Evolutionary conservation across 2,888 invertebrate genomes (phyloP).

Genomic region (Caenorhabditis virilis): DNA sequence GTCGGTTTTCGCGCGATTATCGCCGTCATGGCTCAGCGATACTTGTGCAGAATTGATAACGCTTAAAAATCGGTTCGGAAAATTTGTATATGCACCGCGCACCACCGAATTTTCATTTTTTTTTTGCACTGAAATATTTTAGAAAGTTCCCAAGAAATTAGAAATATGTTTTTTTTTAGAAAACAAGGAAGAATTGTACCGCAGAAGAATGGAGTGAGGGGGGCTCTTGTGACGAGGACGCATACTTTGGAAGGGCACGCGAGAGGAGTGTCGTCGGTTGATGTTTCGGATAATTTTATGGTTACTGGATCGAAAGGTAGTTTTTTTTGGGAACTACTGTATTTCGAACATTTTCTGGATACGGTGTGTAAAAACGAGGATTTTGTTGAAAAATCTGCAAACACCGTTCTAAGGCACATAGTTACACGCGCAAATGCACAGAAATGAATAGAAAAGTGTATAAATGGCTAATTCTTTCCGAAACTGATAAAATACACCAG

Average conservation of each 20-base stretch:
- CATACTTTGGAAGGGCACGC: conserved; percentile 85
- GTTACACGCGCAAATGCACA: too few relatives aligned
- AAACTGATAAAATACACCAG: too few relatives aligned
- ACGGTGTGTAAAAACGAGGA: too few relatives aligned
- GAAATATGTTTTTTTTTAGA: conserved; percentile 18
- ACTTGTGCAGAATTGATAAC: conserved; percentile 34
- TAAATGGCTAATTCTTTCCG: too few relatives aligned
- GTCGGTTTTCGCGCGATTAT: conserved; percentile 49
- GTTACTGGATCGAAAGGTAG: conserved; percentile 86
- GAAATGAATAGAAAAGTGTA: too few relatives aligned
- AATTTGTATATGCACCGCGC: not conserved
- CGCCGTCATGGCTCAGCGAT: conserved; percentile 44
- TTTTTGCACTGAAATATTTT: conserved; percentile 1
- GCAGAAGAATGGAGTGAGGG: conserved; percentile 30
- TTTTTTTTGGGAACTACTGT: too few relatives aligned
- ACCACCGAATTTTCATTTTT: not conserved
- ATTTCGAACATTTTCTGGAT: too few relatives aligned
- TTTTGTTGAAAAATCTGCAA: too few relatives aligned
- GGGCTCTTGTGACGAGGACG: conserved; percentile 75
- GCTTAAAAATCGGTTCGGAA: conserved; percentile 37
- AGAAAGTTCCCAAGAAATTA: conserved; percentile 1
- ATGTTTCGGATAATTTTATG: conserved; percentile 78
- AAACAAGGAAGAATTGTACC: conserved; percentile 52
- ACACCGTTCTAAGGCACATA: too few relatives aligned
- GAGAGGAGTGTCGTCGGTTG: conserved; percentile 81